Evolutionary conservation across 2,113 vertebrate species (phyloP).

Genomic region (Vicugna pacos): DNA sequence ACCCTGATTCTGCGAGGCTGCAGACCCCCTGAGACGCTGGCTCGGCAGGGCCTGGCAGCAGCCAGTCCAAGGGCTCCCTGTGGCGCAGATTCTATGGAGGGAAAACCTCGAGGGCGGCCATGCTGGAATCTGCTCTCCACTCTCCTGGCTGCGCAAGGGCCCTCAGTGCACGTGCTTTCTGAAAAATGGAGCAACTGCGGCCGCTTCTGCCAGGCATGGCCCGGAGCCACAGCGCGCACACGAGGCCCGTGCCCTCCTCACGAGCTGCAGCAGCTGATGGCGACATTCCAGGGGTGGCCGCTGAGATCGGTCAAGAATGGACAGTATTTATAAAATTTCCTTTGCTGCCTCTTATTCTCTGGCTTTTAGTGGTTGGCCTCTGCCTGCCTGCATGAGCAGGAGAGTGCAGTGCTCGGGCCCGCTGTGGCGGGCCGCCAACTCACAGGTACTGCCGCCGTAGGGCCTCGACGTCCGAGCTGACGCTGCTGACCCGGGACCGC

Average conservation of each 20-base stretch:
- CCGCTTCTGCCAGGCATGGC: background rate
- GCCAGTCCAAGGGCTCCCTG: background rate
- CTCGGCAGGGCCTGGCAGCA: too few species aligned
- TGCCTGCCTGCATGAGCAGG: background rate
- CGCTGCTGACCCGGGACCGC: conserved; percentile 94
- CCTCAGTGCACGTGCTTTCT: rapidly evolving
- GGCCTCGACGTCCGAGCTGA: conserved; percentile 95
- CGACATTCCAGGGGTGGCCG: background rate
- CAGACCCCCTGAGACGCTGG: background rate
- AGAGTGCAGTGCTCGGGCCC: background rate
- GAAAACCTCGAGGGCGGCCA: background rate
- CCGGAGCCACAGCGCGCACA: too few species aligned
- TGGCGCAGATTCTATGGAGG: background rate
- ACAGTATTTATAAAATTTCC: background rate
- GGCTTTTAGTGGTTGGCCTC: background rate
- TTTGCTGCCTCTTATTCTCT: background rate
- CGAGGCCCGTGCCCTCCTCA: too few species aligned
- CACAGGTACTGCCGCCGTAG: conserved; percentile 95
- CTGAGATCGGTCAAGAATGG: background rate
- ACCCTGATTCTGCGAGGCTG: background rate
- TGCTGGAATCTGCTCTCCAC: rapidly evolving
- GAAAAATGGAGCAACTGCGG: rapidly evolving
- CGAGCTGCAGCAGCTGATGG: rapidly evolving
- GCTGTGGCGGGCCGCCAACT: conserved; percentile 52
- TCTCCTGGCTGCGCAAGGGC: background rate